Base-by-base conservation (phyloP, 2,797 vertebrate species). In the Phrynocephalus vlangalii region DNA sequence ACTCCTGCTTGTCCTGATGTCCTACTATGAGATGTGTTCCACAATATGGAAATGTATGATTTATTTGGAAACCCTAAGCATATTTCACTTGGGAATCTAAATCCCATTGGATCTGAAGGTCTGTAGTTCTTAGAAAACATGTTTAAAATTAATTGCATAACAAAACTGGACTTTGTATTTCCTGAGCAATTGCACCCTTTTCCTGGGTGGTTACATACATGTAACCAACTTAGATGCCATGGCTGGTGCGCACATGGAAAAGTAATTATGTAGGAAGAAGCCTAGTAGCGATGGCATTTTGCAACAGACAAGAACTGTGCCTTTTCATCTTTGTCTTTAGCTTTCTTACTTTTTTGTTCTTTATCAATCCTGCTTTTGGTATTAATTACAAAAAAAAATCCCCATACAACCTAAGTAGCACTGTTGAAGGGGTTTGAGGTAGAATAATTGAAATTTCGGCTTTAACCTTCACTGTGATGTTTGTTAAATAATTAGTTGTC, bases 261-360 rank as follows among this genome's bases (percentile, higher is more conserved):
- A 30, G 20, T 76, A 83, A 10, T 0, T 9, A 44, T 44, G 4
- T 44, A 60, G 85, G 75, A 28, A 60, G 73, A n/a, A 22, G 52
- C 52, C 52, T 1, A 71, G 72, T 0, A 10, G 0, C 11, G 13
- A 10, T 0, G 66, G 76, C 93, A 90, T 28, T 90, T 92, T 91
- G 92, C 89, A 88, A 87, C 16, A 38, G 86, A 91, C 87, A 30
- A 75, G 85, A 87, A 78, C 90, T 89, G 92, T 91, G 87, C 82
- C 7, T 83, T 67, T 81, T 6, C 10, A 38, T 60, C 52, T 79
- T 68, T 1, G 77, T 90, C 95, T 94, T 92, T 79, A 86, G 13
- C 3, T 28, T 2, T 84, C 28, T 52, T 66, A 26, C 48, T 63
- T 63, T 38, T 60, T 33, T 63, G 5, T 82, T 82, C 79, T 22